Base-by-base conservation (phyloP, 2,113 vertebrate genomes). In the Todiramphus chloris region DNA sequence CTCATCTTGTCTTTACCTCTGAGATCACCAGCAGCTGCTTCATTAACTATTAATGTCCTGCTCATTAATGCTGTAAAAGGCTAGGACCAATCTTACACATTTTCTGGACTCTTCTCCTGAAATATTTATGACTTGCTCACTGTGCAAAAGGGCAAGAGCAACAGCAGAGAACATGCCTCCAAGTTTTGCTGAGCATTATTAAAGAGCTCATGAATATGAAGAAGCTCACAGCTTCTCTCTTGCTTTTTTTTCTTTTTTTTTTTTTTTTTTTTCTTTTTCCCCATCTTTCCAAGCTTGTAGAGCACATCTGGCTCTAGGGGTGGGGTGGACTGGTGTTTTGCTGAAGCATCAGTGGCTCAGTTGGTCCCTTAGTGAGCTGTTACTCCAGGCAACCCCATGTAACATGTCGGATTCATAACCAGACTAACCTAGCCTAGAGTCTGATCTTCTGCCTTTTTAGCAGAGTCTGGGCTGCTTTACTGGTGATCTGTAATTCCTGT, bases 31-130 rank as follows among this genome's bases (percentile, higher is more conserved):
- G 87, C 94, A 96, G 96, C 95, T 97, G 93, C 93, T 89, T 97
- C 87, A 96, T 97, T 96, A 97, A 96, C 77, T 96, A 95, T 96
- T 97, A 95, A 97, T 96, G 77, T 44, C 37, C 77, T 79, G 74
- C 95, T 97, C 95, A 96, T 97, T 96, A 96, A 96, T 95, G 95
- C 96, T 96, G 81, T 96, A 94, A 94, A 93, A 95, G 91, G n/a
- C 91, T 89, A 96, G 70, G 91, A 94, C 96, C 96, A 96, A 89
- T 95, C 91, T 96, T 93, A 74, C 95, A 96, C 84, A 93, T 96
- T 94, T 96, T 89, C 91, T 94, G 91, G 95, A 91, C 87, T 94
- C 77, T 95, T 91, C 14, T 5, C 7, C 31, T 96, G 92, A 97
- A 97, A 97, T 93, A 97, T 97, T 97, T 95, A 97, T 97, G 53